Percentiles rank a stretch among this genome's conserved stretches.
Evolutionary conservation across 2,888 invertebrate species (phyloP).

Genomic region (Acleris holmiana): DNA sequence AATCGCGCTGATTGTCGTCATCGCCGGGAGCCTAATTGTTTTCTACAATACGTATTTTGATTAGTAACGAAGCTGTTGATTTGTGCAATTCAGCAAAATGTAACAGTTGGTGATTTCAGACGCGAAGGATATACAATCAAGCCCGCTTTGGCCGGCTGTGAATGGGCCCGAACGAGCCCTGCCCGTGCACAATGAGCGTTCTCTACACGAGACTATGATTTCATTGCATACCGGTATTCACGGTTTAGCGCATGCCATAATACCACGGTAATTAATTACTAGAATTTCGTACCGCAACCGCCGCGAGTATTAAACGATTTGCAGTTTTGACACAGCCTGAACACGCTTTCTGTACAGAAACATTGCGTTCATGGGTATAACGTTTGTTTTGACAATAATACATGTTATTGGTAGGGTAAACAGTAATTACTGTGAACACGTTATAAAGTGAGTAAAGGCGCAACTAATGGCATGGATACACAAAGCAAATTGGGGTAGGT

Average conservation of each 20-base stretch:
- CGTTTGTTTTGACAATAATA: constrained; percentile 1
- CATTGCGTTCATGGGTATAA: constrained; percentile 4
- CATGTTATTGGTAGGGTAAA: constrained; percentile 1
- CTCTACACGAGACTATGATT: constrained; percentile 42
- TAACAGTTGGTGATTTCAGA: constrained; percentile 55
- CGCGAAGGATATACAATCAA: constrained; percentile 67
- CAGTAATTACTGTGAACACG: neutral
- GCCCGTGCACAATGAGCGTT: constrained; percentile 47
- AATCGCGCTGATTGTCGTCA: neutral
- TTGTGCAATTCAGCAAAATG: constrained; percentile 49
- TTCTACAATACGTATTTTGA: constrained; percentile 30
- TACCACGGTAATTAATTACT: constrained; percentile 35
- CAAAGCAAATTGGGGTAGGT: no score
- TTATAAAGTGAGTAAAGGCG: no score
- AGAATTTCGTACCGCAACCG: constrained; percentile 20
- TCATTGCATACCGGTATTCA: constrained; percentile 25
- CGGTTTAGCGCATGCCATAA: constrained; percentile 32
- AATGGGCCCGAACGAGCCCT: constrained; percentile 59
- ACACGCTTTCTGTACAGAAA: constrained; percentile 9
- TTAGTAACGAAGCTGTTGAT: constrained; percentile 26
- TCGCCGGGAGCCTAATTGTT: neutral
- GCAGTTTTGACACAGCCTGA: constrained; percentile 24
- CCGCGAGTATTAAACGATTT: constrained; percentile 26
- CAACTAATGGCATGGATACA: no score
- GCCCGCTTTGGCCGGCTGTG: constrained; percentile 63